Evolutionary conservation across 2,113 vertebrate genomes (phyloP), one percentile per base, ranked within the genome.

Genomic region (Artemisiospiza belli): DNA sequence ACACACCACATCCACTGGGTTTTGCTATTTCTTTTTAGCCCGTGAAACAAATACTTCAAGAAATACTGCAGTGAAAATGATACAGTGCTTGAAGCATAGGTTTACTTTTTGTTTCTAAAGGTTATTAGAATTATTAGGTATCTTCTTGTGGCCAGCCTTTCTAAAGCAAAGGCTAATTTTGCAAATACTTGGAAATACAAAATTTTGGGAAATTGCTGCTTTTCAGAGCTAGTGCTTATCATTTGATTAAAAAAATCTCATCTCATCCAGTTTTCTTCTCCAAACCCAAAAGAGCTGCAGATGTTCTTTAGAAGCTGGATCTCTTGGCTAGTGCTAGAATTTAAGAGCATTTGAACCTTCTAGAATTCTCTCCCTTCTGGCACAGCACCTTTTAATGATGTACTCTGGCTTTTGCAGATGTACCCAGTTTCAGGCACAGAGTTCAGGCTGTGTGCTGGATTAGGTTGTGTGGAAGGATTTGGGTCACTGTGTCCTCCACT

Each of bases 401-500:
- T 47, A 4, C 39, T 30, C 46, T 3, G 9, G 35, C 20, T 76
- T 80, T 93, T 73, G 70, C 55, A 61, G 82, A 88, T 88, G 61
- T 37, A 12, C 25, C 39, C 30, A 15, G 41, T 66, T 88, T 49
- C 58, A 63, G 78, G 55, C 67, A 12, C 13, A 43, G 66, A 83
- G 54, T 94, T 79, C 58, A 94, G 44, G 47, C 75, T 47, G 12
- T 83, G 58, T 63, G 35, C 87, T 92, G 93, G 87, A 92, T 97
- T 95, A 94, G 83, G 35, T 70, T 57, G 43, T 44, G 11, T 90
- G 68, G 55, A 51, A 92, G 90, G 94, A 95, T 96, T 95, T 96
- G 93, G 92, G 94, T 97, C 90, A 95, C 91, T 96, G 0, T 94
- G 93, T 96, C 93, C 90, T 96, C 82, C 68, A 35, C 51, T 96